Evolutionary conservation across 2,888 invertebrate genomes (phyloP).

Genomic region (Drosophila histrio): DNA sequence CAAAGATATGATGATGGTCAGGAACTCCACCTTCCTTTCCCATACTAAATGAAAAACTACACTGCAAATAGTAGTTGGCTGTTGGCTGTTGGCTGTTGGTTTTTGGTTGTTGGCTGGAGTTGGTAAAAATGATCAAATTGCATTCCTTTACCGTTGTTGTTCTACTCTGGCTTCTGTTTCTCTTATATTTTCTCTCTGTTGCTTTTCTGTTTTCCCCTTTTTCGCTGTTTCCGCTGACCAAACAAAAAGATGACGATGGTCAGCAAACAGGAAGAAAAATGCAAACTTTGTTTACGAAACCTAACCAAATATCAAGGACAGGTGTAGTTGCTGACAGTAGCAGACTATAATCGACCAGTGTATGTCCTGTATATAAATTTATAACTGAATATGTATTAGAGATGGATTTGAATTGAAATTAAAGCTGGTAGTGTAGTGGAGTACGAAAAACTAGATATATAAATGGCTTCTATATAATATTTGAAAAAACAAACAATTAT

Average conservation of each 20-base stretch:
- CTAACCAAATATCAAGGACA: constrained; percentile 19
- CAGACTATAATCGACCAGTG: not conserved
- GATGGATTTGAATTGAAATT: no score
- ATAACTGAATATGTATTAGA: not conserved
- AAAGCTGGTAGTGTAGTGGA: no score
- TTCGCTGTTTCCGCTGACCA: constrained; percentile 38
- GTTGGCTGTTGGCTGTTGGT: no score
- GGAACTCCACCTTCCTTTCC: not conserved
- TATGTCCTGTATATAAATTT: not conserved
- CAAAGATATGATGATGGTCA: constrained; percentile 41
- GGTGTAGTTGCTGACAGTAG: not conserved
- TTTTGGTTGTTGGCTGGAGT: constrained; percentile 14
- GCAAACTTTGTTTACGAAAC: constrained; percentile 29
- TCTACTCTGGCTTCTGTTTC: not conserved
- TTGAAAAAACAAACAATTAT: no score
- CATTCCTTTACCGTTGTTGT: constrained; percentile 41
- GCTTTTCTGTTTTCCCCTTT: constrained; percentile 1
- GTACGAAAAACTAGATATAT: no score
- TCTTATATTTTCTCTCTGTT: not conserved
- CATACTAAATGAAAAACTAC: not conserved
- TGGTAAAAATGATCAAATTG: constrained; percentile 52
- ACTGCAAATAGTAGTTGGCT: constrained; percentile 38
- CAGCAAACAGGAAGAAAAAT: constrained; percentile 25
- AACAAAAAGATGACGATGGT: constrained; percentile 43
- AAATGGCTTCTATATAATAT: no score